Evolutionary conservation across 2,888 invertebrate species (phyloP).

Genomic region (Acanthopleura granulata): DNA sequence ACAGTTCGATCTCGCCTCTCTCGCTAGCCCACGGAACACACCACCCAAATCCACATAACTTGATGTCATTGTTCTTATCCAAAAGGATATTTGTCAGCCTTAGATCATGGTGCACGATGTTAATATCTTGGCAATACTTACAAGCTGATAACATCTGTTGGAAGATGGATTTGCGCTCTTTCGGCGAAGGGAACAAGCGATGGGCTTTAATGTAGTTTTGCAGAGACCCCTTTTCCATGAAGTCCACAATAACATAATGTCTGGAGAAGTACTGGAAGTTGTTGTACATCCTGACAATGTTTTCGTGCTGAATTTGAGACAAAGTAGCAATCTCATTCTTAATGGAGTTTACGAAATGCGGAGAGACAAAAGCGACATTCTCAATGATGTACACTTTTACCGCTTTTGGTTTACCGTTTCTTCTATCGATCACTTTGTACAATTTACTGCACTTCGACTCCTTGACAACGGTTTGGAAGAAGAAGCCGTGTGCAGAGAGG

Average conservation of each 20-base stretch:
- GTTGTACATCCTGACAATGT: background rate
- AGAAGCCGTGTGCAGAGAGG: background rate
- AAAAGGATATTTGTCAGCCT: background rate
- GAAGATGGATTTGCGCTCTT: background rate
- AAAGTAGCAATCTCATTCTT: background rate
- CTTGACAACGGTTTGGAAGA: background rate
- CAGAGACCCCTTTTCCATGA: background rate
- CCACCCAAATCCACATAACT: background rate
- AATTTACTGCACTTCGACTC: background rate
- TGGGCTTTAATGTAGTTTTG: background rate
- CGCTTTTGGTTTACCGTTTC: background rate
- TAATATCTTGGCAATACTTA: background rate
- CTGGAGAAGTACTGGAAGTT: background rate
- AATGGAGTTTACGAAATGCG: background rate
- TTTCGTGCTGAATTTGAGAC: background rate
- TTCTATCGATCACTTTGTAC: background rate
- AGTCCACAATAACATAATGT: background rate
- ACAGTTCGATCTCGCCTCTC: background rate
- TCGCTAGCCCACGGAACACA: background rate
- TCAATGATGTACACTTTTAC: background rate
- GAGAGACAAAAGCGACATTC: background rate
- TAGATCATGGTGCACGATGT: background rate
- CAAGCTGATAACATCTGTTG: background rate
- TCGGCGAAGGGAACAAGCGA: background rate
- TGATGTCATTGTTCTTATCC: background rate